A percentile compares a stretch with the other conserved stretches of the same genome.
These are phyloP conservation scores for Microctonus hyperodae DNA, from an alignment of 2,888 invertebrate genomes.

Conservation along the genomic window DNA sequence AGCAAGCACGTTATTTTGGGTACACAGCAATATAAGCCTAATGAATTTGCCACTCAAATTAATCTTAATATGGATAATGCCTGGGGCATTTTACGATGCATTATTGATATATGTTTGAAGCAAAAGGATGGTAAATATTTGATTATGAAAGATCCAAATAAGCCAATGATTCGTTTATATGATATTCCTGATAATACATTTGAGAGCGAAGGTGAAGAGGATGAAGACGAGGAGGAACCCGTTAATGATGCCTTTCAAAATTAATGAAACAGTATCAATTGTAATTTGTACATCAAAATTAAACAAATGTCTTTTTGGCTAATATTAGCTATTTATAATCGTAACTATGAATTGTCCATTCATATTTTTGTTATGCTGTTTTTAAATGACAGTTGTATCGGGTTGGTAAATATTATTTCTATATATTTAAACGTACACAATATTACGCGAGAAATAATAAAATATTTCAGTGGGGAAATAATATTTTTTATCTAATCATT, in stretches of 20 bases:
- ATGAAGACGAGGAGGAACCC: slow-evolving; percentile 76
- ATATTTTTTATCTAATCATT: not conserved
- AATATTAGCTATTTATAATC: slow-evolving; percentile 4
- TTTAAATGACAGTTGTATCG: not conserved
- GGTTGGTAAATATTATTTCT: not conserved
- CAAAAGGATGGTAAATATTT: slow-evolving; percentile 96
- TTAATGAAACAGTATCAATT: slow-evolving; percentile 40
- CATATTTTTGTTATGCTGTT: not conserved
- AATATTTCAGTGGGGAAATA: slow-evolving; percentile 16
- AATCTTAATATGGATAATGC: slow-evolving; percentile 99
- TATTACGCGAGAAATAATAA: slow-evolving; percentile 31
- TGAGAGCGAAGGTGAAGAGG: slow-evolving; percentile 95
- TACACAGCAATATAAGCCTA: slow-evolving; percentile 97
- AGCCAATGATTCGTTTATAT: slow-evolving; percentile 96
- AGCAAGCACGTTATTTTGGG: slow-evolving; percentile 96
- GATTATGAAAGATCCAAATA: slow-evolving; percentile 99
- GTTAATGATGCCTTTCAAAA: slow-evolving; percentile 59
- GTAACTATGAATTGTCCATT: slow-evolving; percentile 10
- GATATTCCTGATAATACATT: slow-evolving; percentile 99
- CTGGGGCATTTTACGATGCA: slow-evolving; percentile 97
- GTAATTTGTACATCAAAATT: not conserved
- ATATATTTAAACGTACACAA: slow-evolving; percentile 23
- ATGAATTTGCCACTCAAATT: slow-evolving; percentile 98
- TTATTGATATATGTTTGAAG: slow-evolving; percentile 96
- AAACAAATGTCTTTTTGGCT: not conserved